Base-by-base conservation (phyloP, 2,888 invertebrate genomes). In the Cantharis flavilabris region DNA sequence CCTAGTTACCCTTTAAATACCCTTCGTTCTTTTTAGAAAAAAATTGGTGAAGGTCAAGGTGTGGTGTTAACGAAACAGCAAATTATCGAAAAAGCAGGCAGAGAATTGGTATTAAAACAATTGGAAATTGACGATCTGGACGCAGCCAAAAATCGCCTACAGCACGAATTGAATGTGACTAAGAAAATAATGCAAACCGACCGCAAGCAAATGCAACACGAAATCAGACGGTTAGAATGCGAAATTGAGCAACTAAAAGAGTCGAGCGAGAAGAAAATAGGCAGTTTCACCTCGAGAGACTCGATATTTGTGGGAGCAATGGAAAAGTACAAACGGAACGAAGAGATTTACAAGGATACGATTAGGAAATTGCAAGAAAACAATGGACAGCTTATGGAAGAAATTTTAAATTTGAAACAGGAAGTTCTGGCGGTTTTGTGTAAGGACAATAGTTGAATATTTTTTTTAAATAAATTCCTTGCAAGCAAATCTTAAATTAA, bases 301-400 rank as follows among this genome's bases (percentile, higher is more conserved):
- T 23, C 16, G 2, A 23, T 65, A n/a, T 20, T 69, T 3, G 71
- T 70, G 18, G 74, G 72, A 9, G 14, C 67, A 5, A 18, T 80
- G 11, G 65, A 71, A 7, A 79, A 76, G 67, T 80, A 79, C 23
- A 80, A 77, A 69, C 70, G 30, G 13, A 79, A 80, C 20, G 79
- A 79, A 63, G 76, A 49, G 16, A 64, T 76, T 70, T 80, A 80
- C 28, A 72, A 78, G 30, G 78, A 80, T 13, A 80, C 78, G 0
- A 80, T 80, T 16, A 63, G 69, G n/a, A 76, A 80, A 70, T 69
- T 80, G 62, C 79, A 80, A 18, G 72, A 76, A 9, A 80, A 80
- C 62, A 80, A 79, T 63, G 65, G 76, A 9, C 70, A 78, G 18
- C 49, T 80, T 16, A 62, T 80, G 13, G 69, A 74, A 14, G 76